Conservation (phyloP, 2,113 vertebrate genomes). For the Gallinago jamesoni region DNA sequence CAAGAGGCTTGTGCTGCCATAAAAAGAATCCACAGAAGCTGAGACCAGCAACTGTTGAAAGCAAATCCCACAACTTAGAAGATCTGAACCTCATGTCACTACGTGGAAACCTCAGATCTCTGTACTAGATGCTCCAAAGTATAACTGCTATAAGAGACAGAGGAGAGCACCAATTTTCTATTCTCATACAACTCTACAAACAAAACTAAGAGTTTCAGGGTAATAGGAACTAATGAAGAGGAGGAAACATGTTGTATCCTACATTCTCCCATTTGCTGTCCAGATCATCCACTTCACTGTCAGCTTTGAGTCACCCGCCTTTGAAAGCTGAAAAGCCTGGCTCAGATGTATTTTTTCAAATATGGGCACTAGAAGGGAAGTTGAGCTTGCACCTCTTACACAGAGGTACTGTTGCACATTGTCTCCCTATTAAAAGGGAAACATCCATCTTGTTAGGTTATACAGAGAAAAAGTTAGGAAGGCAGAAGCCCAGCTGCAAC, state of each 20-base stretch:
- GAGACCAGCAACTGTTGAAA: not conserved
- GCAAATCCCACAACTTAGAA: not conserved
- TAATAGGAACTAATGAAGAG: not conserved
- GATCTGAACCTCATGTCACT: not conserved
- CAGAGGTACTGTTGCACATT: not conserved
- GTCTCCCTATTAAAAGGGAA: not conserved
- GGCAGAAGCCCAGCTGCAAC: too few relatives aligned
- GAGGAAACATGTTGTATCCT: accelerated
- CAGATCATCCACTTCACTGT: not conserved
- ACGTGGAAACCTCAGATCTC: not conserved
- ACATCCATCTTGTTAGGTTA: not conserved
- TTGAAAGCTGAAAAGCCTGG: not conserved
- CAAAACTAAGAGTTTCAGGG: not conserved
- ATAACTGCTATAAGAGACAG: not conserved
- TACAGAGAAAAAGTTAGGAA: too few relatives aligned
- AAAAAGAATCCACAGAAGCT: not conserved
- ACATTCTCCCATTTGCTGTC: not conserved
- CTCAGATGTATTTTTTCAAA: not conserved
- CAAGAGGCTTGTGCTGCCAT: not conserved
- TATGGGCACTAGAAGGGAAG: not conserved
- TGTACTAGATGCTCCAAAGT: not conserved
- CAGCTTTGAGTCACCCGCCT: not conserved
- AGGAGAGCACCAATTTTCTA: not conserved
- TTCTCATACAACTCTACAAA: not conserved
- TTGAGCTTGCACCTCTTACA: not conserved